These are phyloP conservation scores for Campaea margaritaria DNA, from an alignment of 2,888 invertebrate species.

Conservation along the genomic window DNA sequence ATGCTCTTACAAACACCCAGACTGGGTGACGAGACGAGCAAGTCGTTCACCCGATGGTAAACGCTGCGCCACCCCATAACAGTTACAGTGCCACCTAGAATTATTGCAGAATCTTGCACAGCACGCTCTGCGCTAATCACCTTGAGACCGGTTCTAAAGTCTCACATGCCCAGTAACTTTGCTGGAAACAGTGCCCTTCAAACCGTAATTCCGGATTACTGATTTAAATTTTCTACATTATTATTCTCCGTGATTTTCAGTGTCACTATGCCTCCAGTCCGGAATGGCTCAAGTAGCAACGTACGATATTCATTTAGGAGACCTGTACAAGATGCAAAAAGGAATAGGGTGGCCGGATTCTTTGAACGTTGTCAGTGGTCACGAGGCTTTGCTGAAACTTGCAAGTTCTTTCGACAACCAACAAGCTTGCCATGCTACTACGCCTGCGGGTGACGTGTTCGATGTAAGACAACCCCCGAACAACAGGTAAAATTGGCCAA, in stretches of 20 bases:
- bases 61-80: no score
- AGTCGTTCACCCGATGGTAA: no score
- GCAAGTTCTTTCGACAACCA: slow-evolving; percentile 52
- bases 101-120: no score
- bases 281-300: slow-evolving; percentile 42
- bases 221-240: no score
- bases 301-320: slow-evolving; percentile 53
- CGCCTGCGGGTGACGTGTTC: slow-evolving; percentile 62
- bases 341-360: slow-evolving; percentile 71
- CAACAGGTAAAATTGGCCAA: slow-evolving; percentile 53
- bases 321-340: slow-evolving; percentile 64
- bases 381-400: slow-evolving; percentile 69
- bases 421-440: slow-evolving; percentile 59
- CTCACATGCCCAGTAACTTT: no score
- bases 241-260: slow-evolving; percentile 27
- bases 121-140: no score
- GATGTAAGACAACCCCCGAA: slow-evolving; percentile 56
- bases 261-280: slow-evolving; percentile 30
- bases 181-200: no score
- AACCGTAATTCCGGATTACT: no score
- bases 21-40: no score
- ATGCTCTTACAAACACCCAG: no score
- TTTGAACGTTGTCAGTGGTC: slow-evolving; percentile 62
- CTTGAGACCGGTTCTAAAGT: no score
- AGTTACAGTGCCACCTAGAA: no score